Percentiles rank a stretch among this genome's conserved stretches.
Conservation (phyloP, 2,113 vertebrate genomes). For the Leucosticte australis region DNA sequence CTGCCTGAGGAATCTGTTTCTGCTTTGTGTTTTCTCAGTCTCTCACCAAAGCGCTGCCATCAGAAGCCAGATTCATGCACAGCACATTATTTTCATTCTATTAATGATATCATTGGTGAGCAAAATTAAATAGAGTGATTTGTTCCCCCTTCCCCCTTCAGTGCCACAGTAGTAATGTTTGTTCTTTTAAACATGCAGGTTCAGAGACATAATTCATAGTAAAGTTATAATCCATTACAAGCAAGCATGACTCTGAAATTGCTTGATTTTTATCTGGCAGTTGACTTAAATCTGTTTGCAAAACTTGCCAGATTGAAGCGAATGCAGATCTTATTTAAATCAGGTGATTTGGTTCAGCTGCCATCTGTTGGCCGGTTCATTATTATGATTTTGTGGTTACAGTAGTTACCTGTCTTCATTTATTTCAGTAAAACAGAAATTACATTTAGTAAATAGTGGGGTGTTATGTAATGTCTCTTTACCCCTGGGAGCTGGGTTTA, state of each 20-base stretch:
- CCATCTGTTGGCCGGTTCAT: constrained; percentile 79
- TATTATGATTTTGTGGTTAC: constrained; percentile 69
- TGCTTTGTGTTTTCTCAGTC: constrained; percentile 56
- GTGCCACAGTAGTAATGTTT: not conserved
- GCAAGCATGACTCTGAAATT: constrained; percentile 65
- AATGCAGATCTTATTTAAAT: constrained; percentile 73
- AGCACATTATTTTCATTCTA: constrained; percentile 64
- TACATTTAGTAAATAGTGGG: constrained; percentile 65
- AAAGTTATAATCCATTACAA: constrained; percentile 67
- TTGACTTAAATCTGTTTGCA: constrained; percentile 73
- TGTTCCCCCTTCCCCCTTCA: not conserved
- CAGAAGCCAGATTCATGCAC: constrained; percentile 41
- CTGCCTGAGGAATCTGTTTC: constrained; percentile 54
- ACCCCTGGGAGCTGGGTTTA: constrained; percentile 53
- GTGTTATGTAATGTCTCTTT: constrained; percentile 60
- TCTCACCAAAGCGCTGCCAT: constrained; percentile 55
- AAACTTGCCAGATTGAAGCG: constrained; percentile 45
- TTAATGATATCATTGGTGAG: constrained; percentile 55
- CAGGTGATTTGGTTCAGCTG: constrained; percentile 77
- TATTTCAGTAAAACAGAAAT: constrained; percentile 68
- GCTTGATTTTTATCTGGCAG: constrained; percentile 66
- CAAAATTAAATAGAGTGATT: constrained; percentile 58
- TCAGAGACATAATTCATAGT: constrained; percentile 55
- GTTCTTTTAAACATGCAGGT: not conserved
- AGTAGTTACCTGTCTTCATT: constrained; percentile 73